Base-by-base conservation (phyloP, 2,888 invertebrate genomes). In the Agrotis clavis region DNA sequence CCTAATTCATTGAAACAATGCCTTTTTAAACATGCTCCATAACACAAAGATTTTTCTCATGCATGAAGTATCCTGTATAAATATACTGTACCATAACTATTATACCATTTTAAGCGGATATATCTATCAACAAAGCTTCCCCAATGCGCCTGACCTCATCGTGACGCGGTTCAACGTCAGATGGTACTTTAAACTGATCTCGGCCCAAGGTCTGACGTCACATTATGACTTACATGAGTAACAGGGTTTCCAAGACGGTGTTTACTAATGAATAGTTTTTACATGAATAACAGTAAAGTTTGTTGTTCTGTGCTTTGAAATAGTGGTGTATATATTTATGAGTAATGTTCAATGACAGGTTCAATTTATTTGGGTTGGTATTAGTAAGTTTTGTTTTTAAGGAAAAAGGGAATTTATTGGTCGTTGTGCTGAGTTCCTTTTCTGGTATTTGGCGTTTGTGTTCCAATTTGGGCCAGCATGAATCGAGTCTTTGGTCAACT, bases 141-240 rank as follows among this genome's bases (percentile, higher is more conserved):
- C 76, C 57, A 57, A 72, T 77, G 71, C 59, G 66, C 53, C 45
- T 87, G 86, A 89, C 86, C 78, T 87, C 88, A 89, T 59, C 47
- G 65, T 86, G 86, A 89, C 88, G 82, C 74, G 19, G 6, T 18
- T 7, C 35, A 53, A 76, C 71, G 41, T 41, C 41, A 41, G 41
- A 41, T 41, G 41, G 41, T 35, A 41, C 41, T 41, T 41, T 11
- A 11, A 41, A 41, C 41, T 11, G 66, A 54, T 74, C 59, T 54
- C 47, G 11, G 57, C 57, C 14, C 18, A 30, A 25, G 25, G 11
- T 63, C 54, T 85, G 72, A 79, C 78, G 85, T 76, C 76, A 74
- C 41, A 18, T 16, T 5, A 16, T 51, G 35, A 14, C 50, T 54
- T 45, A n/a, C 50, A 50, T 78, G 74, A 75, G 57, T 74, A 74